These are phyloP conservation scores for Carabus problematicus DNA, from an alignment of 2,888 invertebrate genomes.

Conservation along the genomic window DNA sequence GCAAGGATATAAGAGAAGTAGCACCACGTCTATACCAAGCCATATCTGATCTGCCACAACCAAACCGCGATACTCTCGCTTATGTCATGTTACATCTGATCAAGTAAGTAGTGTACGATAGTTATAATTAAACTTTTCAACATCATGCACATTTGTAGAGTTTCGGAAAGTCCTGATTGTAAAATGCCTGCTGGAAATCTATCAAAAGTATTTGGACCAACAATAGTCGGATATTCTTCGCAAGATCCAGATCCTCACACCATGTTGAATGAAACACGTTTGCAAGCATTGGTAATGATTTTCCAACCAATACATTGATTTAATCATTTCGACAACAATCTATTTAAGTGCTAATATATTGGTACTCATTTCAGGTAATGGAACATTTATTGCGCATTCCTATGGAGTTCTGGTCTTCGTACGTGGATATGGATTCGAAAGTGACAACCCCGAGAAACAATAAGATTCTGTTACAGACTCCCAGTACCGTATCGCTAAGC, in stretches of 20 bases:
- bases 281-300: conserved; percentile 70
- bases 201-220: conserved; percentile 92
- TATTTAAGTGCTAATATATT: not conserved
- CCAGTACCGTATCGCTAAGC: conserved; percentile 57
- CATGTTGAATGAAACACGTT: conserved; percentile 79
- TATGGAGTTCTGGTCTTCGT: conserved; percentile 77
- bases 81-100: conserved; percentile 89
- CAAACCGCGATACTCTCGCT: conserved; percentile 94
- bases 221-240: conserved; percentile 88
- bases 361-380: conserved; percentile 64
- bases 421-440: conserved; percentile 63
- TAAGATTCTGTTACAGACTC: conserved; percentile 55
- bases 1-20: conserved; percentile 66
- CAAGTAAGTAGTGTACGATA: not conserved
- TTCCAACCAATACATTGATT: conserved; percentile 47
- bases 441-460: conserved; percentile 44
- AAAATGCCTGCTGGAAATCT: conserved; percentile 93
- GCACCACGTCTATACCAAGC: conserved; percentile 74
- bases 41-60: conserved; percentile 84
- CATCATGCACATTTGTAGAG: conserved; percentile 61
- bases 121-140: not conserved
- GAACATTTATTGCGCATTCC: conserved; percentile 74
- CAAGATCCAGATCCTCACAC: conserved; percentile 73
- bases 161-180: conserved; percentile 81
- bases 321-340: conserved; percentile 22